Conservation (phyloP, 2,113 vertebrate genomes). For the Crotophaga sulcirostris region DNA sequence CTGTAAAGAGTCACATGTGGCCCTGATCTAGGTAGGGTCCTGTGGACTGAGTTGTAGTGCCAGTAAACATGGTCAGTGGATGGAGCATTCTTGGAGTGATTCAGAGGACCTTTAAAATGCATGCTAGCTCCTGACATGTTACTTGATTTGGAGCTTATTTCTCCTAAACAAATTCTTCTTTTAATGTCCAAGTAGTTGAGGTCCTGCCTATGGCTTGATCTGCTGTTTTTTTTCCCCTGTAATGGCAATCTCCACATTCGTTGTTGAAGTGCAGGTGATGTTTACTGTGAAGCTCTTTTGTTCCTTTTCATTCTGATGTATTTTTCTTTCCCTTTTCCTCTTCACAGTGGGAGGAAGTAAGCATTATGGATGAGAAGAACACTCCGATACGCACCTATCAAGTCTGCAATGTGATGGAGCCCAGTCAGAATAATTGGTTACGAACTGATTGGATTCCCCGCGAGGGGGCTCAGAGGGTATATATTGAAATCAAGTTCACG, state of each 20-base stretch:
- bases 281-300: not conserved
- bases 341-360: slow-evolving; percentile 97
- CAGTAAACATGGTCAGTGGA: rapidly evolving
- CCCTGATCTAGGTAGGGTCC: not conserved
- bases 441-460: slow-evolving; percentile 97
- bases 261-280: not conserved
- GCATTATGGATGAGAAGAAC: slow-evolving; percentile 99
- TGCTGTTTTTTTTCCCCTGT: not conserved
- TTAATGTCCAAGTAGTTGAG: not conserved
- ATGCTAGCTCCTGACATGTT: not conserved
- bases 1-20: rapidly evolving
- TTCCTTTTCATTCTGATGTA: not conserved
- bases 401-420: slow-evolving; percentile 98
- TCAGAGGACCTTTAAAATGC: not conserved
- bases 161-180: not conserved
- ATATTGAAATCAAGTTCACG: slow-evolving; percentile 99
- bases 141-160: not conserved
- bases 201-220: not conserved
- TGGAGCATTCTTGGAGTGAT: not conserved
- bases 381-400: slow-evolving; percentile 97
- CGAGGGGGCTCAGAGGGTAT: slow-evolving; percentile 92
- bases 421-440: slow-evolving; percentile 98
- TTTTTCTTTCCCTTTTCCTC: slow-evolving; percentile 3
- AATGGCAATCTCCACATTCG: not conserved
- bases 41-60: not conserved